Percentiles rank a stretch among this genome's conserved stretches.
Conservation (phyloP, 1,140 invertebrate genomes). For the Drosophila obscura region DNA sequence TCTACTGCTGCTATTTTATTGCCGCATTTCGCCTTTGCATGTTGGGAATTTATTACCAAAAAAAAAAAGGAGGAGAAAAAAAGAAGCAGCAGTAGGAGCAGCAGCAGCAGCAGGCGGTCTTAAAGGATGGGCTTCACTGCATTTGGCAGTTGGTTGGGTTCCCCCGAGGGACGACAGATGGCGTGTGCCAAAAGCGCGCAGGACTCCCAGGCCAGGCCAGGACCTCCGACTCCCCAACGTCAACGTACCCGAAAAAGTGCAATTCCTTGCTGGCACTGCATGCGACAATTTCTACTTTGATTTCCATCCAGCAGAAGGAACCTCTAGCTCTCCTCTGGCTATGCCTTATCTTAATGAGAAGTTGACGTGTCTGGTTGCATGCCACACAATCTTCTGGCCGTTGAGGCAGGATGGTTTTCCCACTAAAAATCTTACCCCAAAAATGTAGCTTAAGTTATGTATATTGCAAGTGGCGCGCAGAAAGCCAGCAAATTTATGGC, state of each 20-base stretch:
- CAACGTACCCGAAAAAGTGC: conserved; percentile 33
- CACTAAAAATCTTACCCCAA: not conserved
- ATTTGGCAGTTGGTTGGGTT: conserved; percentile 36
- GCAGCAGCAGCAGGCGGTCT: conserved; percentile 24
- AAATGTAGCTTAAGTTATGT: conserved; percentile 13
- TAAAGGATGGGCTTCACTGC: conserved; percentile 22
- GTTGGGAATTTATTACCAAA: conserved; percentile 71
- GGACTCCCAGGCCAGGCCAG: conserved; percentile 15
- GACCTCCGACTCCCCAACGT: conserved; percentile 6
- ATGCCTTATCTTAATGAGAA: conserved; percentile 76
- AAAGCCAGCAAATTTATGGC: conserved; percentile 55
- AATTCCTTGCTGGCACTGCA: conserved; percentile 51
- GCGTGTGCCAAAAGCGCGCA: conserved; percentile 55
- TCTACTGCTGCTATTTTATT: conserved; percentile 75
- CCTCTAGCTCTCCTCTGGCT: not conserved
- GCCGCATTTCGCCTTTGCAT: conserved; percentile 61
- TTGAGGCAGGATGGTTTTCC: conserved; percentile 40
- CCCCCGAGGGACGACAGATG: conserved; percentile 55
- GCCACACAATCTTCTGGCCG: conserved; percentile 49
- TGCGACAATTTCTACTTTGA: conserved; percentile 56
- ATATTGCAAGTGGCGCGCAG: conserved; percentile 18
- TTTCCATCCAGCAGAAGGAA: conserved; percentile 27
- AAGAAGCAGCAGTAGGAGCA: conserved; percentile 1
- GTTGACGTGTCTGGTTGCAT: conserved; percentile 69
- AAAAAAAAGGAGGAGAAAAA: conserved; percentile 25